Conservation (phyloP, 2,113 vertebrate species). For the Regulus satrapa region DNA sequence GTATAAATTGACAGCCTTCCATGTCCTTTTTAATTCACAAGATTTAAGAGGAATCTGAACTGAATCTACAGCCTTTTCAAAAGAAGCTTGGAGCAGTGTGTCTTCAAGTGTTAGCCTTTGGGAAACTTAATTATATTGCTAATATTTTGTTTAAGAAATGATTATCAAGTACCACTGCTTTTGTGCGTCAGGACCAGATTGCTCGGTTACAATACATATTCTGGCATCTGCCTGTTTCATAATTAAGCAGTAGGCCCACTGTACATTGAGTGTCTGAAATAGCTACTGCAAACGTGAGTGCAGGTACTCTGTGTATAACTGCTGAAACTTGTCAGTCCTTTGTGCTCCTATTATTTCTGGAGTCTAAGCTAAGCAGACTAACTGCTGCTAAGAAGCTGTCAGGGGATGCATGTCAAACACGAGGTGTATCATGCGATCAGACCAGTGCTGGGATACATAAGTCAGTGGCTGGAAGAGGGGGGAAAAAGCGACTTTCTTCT, state of each 20-base stretch:
- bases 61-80: not conserved
- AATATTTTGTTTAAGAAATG: slow-evolving; percentile 20
- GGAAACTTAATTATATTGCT: slow-evolving; percentile 29
- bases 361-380: slow-evolving; percentile 66
- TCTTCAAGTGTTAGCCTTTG: slow-evolving; percentile 19
- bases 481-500: slow-evolving; percentile 77
- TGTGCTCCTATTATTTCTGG: slow-evolving; percentile 60
- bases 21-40: not conserved
- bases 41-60: not conserved
- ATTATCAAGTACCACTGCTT: not conserved
- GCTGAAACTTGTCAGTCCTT: slow-evolving; percentile 47
- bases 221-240: not conserved
- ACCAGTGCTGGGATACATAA: slow-evolving; percentile 76
- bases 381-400: slow-evolving; percentile 66
- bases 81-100: not conserved
- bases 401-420: slow-evolving; percentile 74
- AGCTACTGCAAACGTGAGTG: not conserved
- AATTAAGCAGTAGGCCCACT: not conserved
- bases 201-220: not conserved
- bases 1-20: not conserved
- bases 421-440: slow-evolving; percentile 64
- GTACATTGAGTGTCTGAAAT: not conserved
- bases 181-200: not conserved
- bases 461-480: slow-evolving; percentile 77
- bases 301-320: not conserved